A percentile compares a stretch with the other conserved stretches of the same genome.
Conservation (phyloP, 2,888 invertebrate genomes). For the Scaptomyza flava region DNA sequence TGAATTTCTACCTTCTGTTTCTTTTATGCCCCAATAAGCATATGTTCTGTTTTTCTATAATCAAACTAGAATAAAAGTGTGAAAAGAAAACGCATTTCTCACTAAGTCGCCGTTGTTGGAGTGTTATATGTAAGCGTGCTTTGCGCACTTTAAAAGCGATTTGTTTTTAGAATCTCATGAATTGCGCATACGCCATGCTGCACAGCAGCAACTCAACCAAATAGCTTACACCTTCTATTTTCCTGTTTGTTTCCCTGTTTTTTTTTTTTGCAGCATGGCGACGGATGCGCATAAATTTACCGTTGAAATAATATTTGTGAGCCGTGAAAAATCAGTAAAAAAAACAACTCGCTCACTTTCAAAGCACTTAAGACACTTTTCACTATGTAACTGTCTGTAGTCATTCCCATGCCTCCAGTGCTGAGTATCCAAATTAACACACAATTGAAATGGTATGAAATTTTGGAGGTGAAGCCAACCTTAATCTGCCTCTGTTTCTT, state of each 20-base stretch:
- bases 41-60: background rate
- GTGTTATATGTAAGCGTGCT: slow-evolving; percentile 5
- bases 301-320: slow-evolving; percentile 72
- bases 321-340: slow-evolving; percentile 51
- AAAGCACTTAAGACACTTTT: slow-evolving; percentile 48
- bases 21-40: background rate
- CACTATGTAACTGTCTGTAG: background rate
- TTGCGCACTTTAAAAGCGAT: slow-evolving; percentile 49
- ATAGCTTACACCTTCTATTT: slow-evolving; percentile 27
- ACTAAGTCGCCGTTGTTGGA: slow-evolving; percentile 20
- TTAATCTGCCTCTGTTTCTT: slow-evolving; percentile 3
- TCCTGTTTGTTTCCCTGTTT: slow-evolving; percentile 1
- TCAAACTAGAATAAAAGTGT: slow-evolving; percentile 5
- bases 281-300: slow-evolving; percentile 66
- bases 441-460: slow-evolving; percentile 64
- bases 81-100: slow-evolving; percentile 35
- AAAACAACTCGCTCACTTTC: slow-evolving; percentile 13
- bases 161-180: slow-evolving; percentile 70
- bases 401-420: background rate
- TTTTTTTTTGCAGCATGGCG: slow-evolving; percentile 9
- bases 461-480: slow-evolving; percentile 40
- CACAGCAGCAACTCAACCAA: slow-evolving; percentile 31
- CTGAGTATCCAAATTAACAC: slow-evolving; percentile 58
- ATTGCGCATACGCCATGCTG: slow-evolving; percentile 72
- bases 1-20: background rate